Conservation (phyloP, 2,113 vertebrate species). For the Oceanodroma tethys region DNA sequence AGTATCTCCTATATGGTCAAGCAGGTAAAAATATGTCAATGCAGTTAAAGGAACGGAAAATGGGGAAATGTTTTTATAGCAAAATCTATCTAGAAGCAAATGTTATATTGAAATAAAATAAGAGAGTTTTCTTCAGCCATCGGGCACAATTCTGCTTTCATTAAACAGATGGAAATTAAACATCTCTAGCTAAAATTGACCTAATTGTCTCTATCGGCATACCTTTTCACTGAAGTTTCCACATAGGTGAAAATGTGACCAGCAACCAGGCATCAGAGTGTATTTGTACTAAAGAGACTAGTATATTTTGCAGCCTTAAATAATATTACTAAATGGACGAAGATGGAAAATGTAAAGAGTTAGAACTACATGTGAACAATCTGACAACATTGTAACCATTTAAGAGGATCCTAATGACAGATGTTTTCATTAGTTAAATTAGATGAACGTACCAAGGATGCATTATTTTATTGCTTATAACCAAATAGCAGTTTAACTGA, state of each 20-base stretch:
- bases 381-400: conserved; percentile 30
- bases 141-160: not conserved
- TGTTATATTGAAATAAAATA: not conserved
- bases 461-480: conserved; percentile 62
- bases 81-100: not conserved
- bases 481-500: conserved; percentile 29
- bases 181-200: not conserved
- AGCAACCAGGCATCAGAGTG: not conserved
- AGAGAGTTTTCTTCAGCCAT: not conserved
- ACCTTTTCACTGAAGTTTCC: not conserved
- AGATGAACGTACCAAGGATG: conserved; percentile 34
- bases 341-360: conserved; percentile 11
- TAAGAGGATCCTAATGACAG: conserved; percentile 46
- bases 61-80: not conserved
- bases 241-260: not conserved
- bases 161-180: not conserved
- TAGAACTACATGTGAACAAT: conserved; percentile 8
- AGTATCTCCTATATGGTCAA: not conserved
- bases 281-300: conserved; percentile 22
- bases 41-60: not conserved
- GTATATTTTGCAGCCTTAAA: conserved; percentile 27
- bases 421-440: conserved; percentile 52
- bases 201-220: not conserved
- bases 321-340: conserved; percentile 18
- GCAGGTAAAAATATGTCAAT: not conserved